These are phyloP conservation scores for Lordiphosa collinella DNA, from an alignment of 1,140 invertebrate species.

Conservation along the genomic window DNA sequence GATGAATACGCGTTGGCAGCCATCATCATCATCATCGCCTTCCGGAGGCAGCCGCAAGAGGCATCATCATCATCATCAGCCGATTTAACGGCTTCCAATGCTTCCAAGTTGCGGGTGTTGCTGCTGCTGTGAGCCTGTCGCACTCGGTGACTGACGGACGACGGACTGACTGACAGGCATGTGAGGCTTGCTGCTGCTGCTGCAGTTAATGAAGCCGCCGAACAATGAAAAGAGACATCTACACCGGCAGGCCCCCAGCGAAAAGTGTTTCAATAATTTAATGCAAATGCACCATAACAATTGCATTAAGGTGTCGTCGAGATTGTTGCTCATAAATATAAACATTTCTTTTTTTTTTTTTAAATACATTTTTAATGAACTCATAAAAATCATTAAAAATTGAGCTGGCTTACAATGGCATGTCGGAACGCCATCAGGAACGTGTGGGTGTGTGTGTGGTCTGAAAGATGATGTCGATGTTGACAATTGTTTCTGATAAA, in stretches of 20 bases:
- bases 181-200: neutral
- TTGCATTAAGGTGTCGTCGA: constrained; percentile 27
- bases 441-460: neutral
- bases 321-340: constrained; percentile 4
- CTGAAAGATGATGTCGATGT: too few species aligned
- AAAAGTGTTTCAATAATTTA: constrained; percentile 27
- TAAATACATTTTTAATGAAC: constrained; percentile 45
- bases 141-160: constrained; percentile 14
- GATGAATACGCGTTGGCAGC: constrained; percentile 46
- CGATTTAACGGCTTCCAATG: constrained; percentile 12
- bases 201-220: constrained; percentile 28
- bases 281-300: constrained; percentile 38
- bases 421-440: neutral
- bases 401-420: constrained; percentile 5
- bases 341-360: constrained; percentile 9
- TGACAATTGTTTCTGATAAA: too few species aligned
- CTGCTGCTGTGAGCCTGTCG: constrained; percentile 7
- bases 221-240: constrained; percentile 3
- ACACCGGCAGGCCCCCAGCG: neutral
- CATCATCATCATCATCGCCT: constrained; percentile 2
- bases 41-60: constrained; percentile 7
- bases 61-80: constrained; percentile 43
- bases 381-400: constrained; percentile 27
- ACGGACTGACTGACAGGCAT: neutral
- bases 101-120: constrained; percentile 17